phyloP scores from a whole-genome alignment of 2,113 vertebrate genomes.

The Pitta sordida region DNA sequence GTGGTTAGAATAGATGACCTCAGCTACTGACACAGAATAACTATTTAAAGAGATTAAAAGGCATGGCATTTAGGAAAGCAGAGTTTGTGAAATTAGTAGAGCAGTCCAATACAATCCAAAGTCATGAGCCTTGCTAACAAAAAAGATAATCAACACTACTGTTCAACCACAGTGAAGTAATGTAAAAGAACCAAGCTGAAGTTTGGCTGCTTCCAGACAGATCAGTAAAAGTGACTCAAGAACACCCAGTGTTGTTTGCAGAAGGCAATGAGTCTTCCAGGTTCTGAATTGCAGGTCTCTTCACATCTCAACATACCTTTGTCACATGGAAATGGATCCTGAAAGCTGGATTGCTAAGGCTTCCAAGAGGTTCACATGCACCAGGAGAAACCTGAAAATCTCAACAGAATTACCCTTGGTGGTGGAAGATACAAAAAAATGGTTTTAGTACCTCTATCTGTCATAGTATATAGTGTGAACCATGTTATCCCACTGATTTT shows the following conservation, averaged over 20 bases:
- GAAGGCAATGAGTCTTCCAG: background rate
- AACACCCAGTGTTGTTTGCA: background rate
- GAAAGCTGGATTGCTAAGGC: background rate
- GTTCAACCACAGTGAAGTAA: background rate
- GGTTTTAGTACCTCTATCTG: background rate
- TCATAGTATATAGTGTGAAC: background rate
- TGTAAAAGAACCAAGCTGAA: background rate
- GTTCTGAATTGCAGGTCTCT: background rate
- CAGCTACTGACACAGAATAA: background rate
- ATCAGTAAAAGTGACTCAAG: background rate
- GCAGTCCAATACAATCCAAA: background rate
- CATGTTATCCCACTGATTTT: background rate
- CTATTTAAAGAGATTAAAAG: background rate
- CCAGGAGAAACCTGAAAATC: background rate
- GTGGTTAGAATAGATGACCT: background rate
- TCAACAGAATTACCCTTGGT: background rate
- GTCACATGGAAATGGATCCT: background rate
- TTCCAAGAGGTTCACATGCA: background rate
- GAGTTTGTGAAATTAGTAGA: background rate
- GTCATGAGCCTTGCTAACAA: background rate
- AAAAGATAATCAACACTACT: background rate
- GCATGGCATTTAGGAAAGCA: background rate
- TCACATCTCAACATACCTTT: background rate
- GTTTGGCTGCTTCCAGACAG: background rate
- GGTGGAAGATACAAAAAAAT: background rate